Evolutionary conservation across 1,140 invertebrate species (phyloP).

Genomic region (Drosophila pandora): DNA sequence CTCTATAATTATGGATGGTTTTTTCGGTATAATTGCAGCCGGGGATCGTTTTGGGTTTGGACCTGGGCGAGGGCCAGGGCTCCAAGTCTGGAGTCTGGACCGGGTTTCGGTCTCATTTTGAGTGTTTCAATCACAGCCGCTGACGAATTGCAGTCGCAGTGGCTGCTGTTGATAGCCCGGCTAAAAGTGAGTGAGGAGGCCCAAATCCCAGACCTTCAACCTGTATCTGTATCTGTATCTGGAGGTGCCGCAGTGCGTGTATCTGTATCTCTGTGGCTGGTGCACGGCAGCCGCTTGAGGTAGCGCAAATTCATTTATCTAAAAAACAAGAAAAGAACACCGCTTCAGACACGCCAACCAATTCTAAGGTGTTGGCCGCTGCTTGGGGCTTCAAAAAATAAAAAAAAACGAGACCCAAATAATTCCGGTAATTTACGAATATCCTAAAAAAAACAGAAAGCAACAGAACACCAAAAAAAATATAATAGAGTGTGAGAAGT

Average conservation of each 20-base stretch:
- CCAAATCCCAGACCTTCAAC: constrained; percentile 17
- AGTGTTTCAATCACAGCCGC: constrained; percentile 78
- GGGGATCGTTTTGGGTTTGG: constrained; percentile 28
- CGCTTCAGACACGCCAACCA: constrained; percentile 65
- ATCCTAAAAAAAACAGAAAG: constrained; percentile 38
- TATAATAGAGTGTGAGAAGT: neutral
- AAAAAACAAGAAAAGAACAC: constrained; percentile 69
- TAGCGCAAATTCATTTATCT: constrained; percentile 81
- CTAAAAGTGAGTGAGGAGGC: constrained; percentile 19
- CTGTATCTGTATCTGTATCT: constrained; percentile 21
- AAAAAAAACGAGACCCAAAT: constrained; percentile 51
- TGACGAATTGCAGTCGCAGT: constrained; percentile 68
- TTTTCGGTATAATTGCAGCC: constrained; percentile 76
- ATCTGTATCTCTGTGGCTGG: constrained; percentile 34
- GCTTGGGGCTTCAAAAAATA: constrained; percentile 55
- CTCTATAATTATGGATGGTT: constrained; percentile 83
- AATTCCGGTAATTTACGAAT: constrained; percentile 76
- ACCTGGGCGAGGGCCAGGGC: constrained; percentile 4
- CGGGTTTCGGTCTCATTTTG: constrained; percentile 22
- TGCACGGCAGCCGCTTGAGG: constrained; percentile 74
- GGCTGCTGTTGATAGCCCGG: constrained; percentile 60
- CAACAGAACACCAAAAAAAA: constrained; percentile 18
- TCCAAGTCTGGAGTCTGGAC: neutral
- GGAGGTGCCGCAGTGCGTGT: constrained; percentile 32
- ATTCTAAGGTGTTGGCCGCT: constrained; percentile 73